Base-by-base conservation (phyloP, 1,140 invertebrate species). In the Hycleus phaleratus region DNA sequence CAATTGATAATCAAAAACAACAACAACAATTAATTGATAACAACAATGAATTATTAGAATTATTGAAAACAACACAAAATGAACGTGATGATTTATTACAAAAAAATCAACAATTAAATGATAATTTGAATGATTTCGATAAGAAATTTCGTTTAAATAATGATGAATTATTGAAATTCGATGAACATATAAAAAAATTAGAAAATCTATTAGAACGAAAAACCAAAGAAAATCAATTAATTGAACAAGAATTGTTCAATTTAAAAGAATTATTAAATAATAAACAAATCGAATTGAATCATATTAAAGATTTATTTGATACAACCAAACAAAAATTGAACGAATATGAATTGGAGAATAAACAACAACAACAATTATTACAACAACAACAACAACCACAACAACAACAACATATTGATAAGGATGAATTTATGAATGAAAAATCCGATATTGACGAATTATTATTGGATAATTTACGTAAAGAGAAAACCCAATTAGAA, bases 1-100 rank as follows among this genome's bases (percentile, higher is more conserved):
- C 18, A 18, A 18, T 18, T 18, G 65, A 62, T 11, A 47, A 61
- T 38, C 45, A 47, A 9, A 74, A 81, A 39, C 81, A 85, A 44
- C 80, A 79, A 2, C 82, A 84, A 70, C 38, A 80, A 73, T 73
- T 81, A 38, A 82, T 86, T 3, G 88, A 91, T 71, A 75, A 87
- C 43, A 90, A 93, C 65, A 82, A 85, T 58, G 88, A 91, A 71
- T 74, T 95, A n/a, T 78, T 92, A n/a, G 88, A 88, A 66, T 76
- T 94, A 38, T 75, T 94, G 0, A 91, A 93, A 76, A 84, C 84
- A 61, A 87, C 88, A 7, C 89, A 94, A 75, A 87, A 90, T 58
- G 88, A 91, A 68, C 77, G 85, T 10, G 87, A 90, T 60, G 74
- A 78, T 11, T 42, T 91, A 9, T 64, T 90, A 8, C 78, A 82